These are phyloP conservation scores for Nibea coibor DNA, from an alignment of 2,113 vertebrate species.

Conservation along the genomic window DNA sequence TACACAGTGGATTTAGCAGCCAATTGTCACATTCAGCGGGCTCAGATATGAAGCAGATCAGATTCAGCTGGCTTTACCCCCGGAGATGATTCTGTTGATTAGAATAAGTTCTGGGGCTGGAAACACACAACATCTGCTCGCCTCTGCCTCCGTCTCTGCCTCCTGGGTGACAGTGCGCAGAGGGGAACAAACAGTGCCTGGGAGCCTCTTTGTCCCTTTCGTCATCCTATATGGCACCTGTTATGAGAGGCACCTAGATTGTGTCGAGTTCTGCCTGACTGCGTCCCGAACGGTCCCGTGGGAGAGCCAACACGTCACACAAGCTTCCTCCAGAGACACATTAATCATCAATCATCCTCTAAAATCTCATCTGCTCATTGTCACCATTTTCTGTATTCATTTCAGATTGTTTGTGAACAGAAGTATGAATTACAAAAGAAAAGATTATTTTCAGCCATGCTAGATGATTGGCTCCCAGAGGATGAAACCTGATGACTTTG, in stretches of 20 bases:
- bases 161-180: conserved; percentile 43
- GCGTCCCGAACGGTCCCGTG: conserved; percentile 33
- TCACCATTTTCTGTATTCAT: background rate
- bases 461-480: background rate
- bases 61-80: conserved; percentile 63
- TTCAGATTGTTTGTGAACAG: background rate
- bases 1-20: conserved; percentile 72
- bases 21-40: conserved; percentile 59
- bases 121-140: conserved; percentile 67
- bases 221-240: conserved; percentile 49
- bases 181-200: conserved; percentile 53
- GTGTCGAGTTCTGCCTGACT: conserved; percentile 34
- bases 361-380: conserved; percentile 36
- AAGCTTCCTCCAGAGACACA: conserved; percentile 28
- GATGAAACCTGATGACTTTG: background rate
- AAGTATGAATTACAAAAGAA: background rate
- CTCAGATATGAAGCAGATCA: conserved; percentile 66
- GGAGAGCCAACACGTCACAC: conserved; percentile 30
- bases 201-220: conserved; percentile 21
- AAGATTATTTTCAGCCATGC: background rate
- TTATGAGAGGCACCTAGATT: conserved; percentile 39
- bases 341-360: conserved; percentile 55
- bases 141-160: conserved; percentile 41
- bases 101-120: conserved; percentile 61
- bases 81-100: conserved; percentile 72